Conservation (phyloP, 2,113 vertebrate species). For the Strix aluco region DNA sequence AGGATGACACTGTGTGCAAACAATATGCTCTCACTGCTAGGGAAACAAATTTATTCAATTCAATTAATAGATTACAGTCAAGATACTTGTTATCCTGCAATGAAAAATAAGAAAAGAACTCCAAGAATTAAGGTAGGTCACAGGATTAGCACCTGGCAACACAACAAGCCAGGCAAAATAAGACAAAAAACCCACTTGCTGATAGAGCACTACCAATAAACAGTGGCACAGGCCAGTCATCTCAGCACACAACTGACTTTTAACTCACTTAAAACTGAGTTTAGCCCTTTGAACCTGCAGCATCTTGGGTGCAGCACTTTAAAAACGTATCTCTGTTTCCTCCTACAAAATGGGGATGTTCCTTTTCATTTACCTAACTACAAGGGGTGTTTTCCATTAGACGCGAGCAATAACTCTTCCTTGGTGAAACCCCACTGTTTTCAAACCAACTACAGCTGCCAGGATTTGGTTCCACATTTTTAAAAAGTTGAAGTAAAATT, state of each 20-base stretch:
- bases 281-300: background rate
- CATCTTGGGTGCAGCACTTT: background rate
- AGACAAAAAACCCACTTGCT: background rate
- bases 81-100: conserved; percentile 88
- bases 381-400: background rate
- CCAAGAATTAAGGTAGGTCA: conserved; percentile 75
- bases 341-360: background rate
- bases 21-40: conserved; percentile 84
- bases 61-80: conserved; percentile 95
- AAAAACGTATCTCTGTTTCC: background rate
- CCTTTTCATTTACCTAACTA: background rate
- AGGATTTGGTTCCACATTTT: background rate
- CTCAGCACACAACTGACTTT: background rate
- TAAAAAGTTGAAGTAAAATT: background rate
- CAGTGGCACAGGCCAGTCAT: background rate
- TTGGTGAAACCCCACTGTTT: background rate
- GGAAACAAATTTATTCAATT: conserved; percentile 98
- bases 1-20: conserved; percentile 93
- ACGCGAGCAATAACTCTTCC: background rate
- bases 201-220: background rate
- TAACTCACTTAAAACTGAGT: background rate
- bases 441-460: background rate
- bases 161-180: conserved; percentile 24
- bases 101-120: conserved; percentile 75
- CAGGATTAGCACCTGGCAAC: conserved; percentile 70